These are phyloP conservation scores for Condylura cristata DNA, from an alignment of 2,113 vertebrate genomes.

Conservation along the genomic window DNA sequence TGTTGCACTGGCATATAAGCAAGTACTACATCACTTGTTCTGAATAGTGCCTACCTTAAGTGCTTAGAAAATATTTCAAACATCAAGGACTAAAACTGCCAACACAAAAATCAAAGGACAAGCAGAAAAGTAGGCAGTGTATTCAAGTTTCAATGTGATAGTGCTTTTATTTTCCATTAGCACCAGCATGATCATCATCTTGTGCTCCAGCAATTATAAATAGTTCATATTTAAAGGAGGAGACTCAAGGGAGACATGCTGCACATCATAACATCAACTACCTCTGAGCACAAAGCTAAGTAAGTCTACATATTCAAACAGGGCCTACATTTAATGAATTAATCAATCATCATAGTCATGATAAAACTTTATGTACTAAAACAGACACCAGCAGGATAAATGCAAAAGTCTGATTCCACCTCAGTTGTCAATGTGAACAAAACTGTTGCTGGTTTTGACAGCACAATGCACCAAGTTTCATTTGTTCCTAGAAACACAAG, in stretches of 20 bases:
- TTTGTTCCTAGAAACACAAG: not conserved
- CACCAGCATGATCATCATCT: slow-evolving; percentile 25
- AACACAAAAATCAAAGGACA: slow-evolving; percentile 1
- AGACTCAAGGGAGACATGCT: not conserved
- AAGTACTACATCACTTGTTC: slow-evolving; percentile 1
- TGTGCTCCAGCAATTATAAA: slow-evolving; percentile 19
- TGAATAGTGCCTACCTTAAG: not conserved
- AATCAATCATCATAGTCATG: not conserved
- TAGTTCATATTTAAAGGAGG: not conserved
- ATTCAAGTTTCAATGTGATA: not conserved
- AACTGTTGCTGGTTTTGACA: not conserved
- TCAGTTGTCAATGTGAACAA: slow-evolving; percentile 5
- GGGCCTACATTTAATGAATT: slow-evolving; percentile 26
- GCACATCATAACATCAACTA: slow-evolving; percentile 29
- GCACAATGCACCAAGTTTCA: not conserved
- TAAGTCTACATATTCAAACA: slow-evolving; percentile 45
- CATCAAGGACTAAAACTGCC: slow-evolving; percentile 19
- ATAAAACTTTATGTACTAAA: slow-evolving; percentile 35
- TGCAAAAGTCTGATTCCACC: not conserved
- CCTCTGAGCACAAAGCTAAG: not conserved
- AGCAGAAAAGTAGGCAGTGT: not conserved
- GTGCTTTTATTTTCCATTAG: slow-evolving; percentile 21
- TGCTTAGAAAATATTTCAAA: slow-evolving; percentile 40
- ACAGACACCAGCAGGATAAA: not conserved
- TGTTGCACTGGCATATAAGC: slow-evolving; percentile 1